Evolutionary conservation across 2,888 invertebrate species (phyloP).

Genomic region (Eilema caniola): DNA sequence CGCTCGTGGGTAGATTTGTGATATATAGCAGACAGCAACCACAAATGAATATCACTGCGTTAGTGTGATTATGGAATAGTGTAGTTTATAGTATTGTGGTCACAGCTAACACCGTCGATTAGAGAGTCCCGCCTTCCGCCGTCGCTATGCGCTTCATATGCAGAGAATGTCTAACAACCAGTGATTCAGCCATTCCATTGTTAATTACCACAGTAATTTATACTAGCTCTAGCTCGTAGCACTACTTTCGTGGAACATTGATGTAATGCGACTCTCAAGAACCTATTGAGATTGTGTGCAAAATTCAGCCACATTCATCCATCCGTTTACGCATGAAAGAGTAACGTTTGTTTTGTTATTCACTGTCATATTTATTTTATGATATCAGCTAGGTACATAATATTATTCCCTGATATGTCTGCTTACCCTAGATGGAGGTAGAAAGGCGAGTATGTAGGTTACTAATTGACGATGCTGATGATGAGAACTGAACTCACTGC

Average conservation of each 20-base stretch:
- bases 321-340: no score
- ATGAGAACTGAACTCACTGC: neutral
- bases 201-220: no score
- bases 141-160: neutral
- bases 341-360: no score
- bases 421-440: neutral
- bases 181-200: neutral
- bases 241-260: no score
- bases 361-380: neutral
- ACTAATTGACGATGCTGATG: no score
- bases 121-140: neutral
- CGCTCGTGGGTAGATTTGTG: neutral
- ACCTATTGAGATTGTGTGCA: no score
- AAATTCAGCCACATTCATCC: no score
- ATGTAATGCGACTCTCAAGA: no score
- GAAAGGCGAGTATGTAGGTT: neutral
- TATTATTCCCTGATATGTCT: neutral
- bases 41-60: neutral
- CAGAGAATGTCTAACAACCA: neutral
- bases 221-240: no score
- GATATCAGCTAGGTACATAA: neutral
- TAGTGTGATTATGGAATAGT: neutral
- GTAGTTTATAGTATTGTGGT: neutral
- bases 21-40: neutral
- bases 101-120: neutral